Percentiles rank a stretch among this genome's conserved stretches.
phyloP scores from a whole-genome alignment of 2,113 vertebrate genomes.

The Chionomys nivalis region DNA sequence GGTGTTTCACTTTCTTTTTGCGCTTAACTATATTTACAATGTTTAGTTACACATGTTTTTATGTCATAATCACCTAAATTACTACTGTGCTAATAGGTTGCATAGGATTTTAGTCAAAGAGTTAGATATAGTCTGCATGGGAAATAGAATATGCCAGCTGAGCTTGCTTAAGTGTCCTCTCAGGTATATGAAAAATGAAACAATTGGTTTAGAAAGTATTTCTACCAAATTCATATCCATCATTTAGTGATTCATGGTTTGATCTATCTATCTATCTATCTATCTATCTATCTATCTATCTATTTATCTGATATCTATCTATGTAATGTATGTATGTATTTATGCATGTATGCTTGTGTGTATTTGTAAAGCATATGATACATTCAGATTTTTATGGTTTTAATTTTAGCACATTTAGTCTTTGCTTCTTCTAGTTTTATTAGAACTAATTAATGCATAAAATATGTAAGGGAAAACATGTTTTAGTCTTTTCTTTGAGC shows the following conservation, averaged over 20 bases:
- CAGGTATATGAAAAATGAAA: not conserved
- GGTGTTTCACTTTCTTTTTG: not conserved
- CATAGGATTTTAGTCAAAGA: not conserved
- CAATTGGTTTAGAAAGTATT: not conserved
- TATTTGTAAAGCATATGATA: not conserved
- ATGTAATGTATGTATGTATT: not conserved
- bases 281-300: not conserved
- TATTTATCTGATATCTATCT: not conserved
- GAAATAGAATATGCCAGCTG: not conserved
- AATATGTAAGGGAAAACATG: not conserved
- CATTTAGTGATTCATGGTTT: too few species aligned
- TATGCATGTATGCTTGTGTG: not conserved
- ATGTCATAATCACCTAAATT: not conserved
- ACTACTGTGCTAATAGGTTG: too few species aligned
- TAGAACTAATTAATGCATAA: not conserved
- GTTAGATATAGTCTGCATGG: not conserved
- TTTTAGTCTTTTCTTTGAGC: not conserved
- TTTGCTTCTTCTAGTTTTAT: not conserved
- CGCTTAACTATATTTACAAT: not conserved
- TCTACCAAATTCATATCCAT: not conserved
- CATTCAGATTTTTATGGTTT: not conserved
- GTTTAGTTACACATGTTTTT: not conserved
- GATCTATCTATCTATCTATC: not conserved
- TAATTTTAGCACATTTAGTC: not conserved
- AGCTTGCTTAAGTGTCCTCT: not conserved